Base-by-base conservation (phyloP, 2,797 vertebrate genomes). In the Hypotaenidia okinawae region DNA sequence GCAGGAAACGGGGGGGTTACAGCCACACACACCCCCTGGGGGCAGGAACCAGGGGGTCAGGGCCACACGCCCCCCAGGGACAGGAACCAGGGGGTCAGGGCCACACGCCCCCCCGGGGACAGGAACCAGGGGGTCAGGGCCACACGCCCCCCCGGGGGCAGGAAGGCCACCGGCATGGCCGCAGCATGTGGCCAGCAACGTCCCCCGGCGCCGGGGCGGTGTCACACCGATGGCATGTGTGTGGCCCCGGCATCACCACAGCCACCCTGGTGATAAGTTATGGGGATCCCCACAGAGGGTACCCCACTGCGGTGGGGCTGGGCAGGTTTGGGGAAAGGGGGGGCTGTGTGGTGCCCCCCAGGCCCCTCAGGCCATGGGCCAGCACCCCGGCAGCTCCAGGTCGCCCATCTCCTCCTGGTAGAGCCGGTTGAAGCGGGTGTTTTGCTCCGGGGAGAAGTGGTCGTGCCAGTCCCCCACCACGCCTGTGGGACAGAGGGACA, bases 381-480 rank as follows among this genome's bases (percentile, higher is more conserved):
- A 98, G 24, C 84, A 85, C 37, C 97, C 80, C 18, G 91, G 85
- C 58, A 98, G 92, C 35, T 87, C 33, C 47, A 39, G 70, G 74
- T 89, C 84, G 1, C 89, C 79, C 98, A 98, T 98, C 96, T 98
- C 93, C 84, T 98, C 97, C 84, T 93, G 93, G 87, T 98, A 98
- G 76, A 97, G 54, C 0, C 86, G 93, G 30, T 98, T 96, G 86
- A 99, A 99, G 55, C 63, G 81, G 24, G 79, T 39, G 5, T 97
- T 97, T 90, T 98, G 98, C 86, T 97, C 96, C 8, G 97, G 79
- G 21, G 98, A 98, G 93, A 99, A 98, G 91, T 97, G 97, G 84
- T 96, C 97, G 41, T 89, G 98, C 99, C 98, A 99, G 92, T 99
- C 98, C 39, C 98, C 98, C 27, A 97, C 97, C 78, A 97, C 95